phyloP scores from a whole-genome alignment of 2,113 vertebrate species.

The Meleagris gallopavo region DNA sequence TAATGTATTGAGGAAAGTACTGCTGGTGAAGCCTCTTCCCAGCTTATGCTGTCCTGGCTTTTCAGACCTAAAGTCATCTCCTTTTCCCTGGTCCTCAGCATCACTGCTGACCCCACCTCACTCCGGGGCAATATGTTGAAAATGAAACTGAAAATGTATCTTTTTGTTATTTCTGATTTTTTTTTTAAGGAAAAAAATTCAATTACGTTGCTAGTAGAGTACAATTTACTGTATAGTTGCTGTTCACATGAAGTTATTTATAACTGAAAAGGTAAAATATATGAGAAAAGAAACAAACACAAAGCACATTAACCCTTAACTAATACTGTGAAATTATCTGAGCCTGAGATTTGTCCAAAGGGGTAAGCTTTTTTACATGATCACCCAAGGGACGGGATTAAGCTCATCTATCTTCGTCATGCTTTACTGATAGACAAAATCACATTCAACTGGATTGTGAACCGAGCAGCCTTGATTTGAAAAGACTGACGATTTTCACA shows the following conservation, averaged over 20 bases:
- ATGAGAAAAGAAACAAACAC: background rate
- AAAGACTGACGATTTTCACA: slow-evolving; percentile 62
- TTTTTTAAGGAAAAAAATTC: background rate
- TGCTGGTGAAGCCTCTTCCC: background rate
- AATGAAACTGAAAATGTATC: background rate
- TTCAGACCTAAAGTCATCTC: accelerated
- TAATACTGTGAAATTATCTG: slow-evolving; percentile 1
- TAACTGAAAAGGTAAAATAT: background rate
- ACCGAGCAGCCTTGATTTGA: slow-evolving; percentile 6
- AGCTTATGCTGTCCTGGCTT: accelerated
- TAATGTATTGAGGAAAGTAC: background rate
- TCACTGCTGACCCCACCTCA: accelerated
- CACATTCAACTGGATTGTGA: background rate
- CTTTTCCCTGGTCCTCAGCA: background rate
- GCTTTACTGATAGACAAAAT: slow-evolving; percentile 52
- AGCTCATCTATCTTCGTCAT: slow-evolving; percentile 28
- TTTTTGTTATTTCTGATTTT: no score
- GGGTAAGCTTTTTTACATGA: background rate
- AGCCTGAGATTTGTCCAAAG: background rate
- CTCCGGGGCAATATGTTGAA: background rate
- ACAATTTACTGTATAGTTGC: background rate
- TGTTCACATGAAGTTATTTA: background rate
- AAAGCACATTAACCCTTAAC: background rate
- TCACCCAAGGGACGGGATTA: background rate
- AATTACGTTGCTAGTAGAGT: background rate